These are phyloP conservation scores for Drosophila fuyamai DNA, from an alignment of 1,140 invertebrate genomes.

Conservation along the genomic window DNA sequence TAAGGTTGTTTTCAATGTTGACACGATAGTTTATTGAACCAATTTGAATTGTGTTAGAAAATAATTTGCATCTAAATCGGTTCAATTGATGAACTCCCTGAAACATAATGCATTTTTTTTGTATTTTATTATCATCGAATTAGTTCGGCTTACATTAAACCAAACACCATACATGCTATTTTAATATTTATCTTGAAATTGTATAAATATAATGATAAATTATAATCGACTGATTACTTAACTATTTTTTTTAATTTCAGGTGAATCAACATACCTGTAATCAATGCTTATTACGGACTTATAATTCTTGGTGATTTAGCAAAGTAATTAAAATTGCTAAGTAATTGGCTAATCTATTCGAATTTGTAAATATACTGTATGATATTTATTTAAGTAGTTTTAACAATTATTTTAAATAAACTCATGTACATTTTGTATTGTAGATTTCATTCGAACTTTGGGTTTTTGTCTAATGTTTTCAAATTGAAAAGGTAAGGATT, in stretches of 20 bases:
- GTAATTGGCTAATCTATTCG: constrained; percentile 73
- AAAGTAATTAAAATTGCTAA: constrained; percentile 69
- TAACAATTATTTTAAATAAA: constrained; percentile 64
- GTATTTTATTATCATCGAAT: background rate
- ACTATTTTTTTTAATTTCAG: constrained; percentile 49
- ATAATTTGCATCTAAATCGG: background rate
- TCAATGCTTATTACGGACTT: constrained; percentile 69
- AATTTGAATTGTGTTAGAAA: background rate
- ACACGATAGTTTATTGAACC: background rate
- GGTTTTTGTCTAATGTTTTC: background rate
- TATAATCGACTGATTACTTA: background rate
- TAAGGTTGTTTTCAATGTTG: background rate
- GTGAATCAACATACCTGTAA: constrained; percentile 80
- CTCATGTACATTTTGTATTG: constrained; percentile 65
- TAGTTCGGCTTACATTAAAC: background rate
- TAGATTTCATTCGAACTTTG: constrained; percentile 39
- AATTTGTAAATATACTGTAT: constrained; percentile 75
- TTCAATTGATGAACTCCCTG: background rate
- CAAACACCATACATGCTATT: constrained; percentile 1
- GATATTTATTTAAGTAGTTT: constrained; percentile 73
- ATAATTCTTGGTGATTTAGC: constrained; percentile 73
- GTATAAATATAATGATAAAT: background rate
- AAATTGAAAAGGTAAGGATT: background rate
- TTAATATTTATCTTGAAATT: background rate
- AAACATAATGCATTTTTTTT: background rate